Conservation (phyloP, 1,140 invertebrate species). For the Lepidurus couesii region DNA sequence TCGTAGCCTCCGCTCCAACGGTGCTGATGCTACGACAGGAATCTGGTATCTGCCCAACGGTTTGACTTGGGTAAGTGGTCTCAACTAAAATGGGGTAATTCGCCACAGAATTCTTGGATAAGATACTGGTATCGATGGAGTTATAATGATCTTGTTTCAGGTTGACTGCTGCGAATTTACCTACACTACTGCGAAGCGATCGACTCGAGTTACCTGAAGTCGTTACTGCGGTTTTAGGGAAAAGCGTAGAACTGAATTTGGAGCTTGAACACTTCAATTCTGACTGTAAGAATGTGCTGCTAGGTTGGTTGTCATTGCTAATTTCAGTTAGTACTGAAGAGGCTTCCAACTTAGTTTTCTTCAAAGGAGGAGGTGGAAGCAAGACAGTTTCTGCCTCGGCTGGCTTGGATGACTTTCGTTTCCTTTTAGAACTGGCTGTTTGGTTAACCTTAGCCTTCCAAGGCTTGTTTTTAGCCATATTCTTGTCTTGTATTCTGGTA, state of each 20-base stretch:
- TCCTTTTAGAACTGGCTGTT: neutral
- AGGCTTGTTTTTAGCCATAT: neutral
- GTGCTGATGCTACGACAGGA: too few relatives aligned
- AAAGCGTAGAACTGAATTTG: neutral
- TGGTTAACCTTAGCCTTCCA: neutral
- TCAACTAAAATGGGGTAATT: too few relatives aligned
- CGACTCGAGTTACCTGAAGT: neutral
- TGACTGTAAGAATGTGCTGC: neutral
- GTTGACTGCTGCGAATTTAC: too few relatives aligned
- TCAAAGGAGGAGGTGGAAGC: neutral
- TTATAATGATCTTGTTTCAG: too few relatives aligned
- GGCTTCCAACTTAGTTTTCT: neutral
- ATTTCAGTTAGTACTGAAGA: slow-evolving; percentile 5
- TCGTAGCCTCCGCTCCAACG: too few relatives aligned
- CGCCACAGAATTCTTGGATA: too few relatives aligned
- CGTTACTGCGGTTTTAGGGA: neutral
- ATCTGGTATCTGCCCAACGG: too few relatives aligned
- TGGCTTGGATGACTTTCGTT: neutral
- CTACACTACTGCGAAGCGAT: neutral
- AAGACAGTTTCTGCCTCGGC: neutral
- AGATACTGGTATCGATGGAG: too few relatives aligned
- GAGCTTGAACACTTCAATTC: neutral
- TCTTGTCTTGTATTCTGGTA: neutral
- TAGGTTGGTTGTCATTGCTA: neutral
- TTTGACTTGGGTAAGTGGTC: too few relatives aligned